phyloP scores from a whole-genome alignment of 2,888 invertebrate genomes.

The Hecatera dysodea region DNA sequence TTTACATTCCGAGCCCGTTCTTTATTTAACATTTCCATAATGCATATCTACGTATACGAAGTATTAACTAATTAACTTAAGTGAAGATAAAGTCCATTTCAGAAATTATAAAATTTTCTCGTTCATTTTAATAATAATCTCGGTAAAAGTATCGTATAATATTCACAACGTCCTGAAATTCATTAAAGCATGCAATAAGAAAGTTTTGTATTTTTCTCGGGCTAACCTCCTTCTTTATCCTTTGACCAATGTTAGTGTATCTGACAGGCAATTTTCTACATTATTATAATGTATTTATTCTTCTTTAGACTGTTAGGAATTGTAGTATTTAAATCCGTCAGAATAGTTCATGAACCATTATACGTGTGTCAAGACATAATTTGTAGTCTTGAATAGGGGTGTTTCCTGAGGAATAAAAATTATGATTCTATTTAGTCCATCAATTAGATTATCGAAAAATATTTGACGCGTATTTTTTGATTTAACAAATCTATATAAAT shows the following conservation, averaged over 20 bases:
- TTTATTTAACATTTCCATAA: slow-evolving; percentile 5
- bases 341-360: not conserved
- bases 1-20: not conserved
- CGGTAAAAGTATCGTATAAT: slow-evolving; percentile 56
- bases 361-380: not conserved
- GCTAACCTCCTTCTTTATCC: slow-evolving; percentile 75
- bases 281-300: slow-evolving; percentile 76
- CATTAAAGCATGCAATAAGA: slow-evolving; percentile 64
- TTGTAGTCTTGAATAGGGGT: not conserved
- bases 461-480: too few species aligned
- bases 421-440: too few species aligned
- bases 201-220: slow-evolving; percentile 64
- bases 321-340: slow-evolving; percentile 19
- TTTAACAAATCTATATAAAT: too few species aligned
- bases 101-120: slow-evolving; percentile 6
- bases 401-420: too few species aligned
- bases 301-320: slow-evolving; percentile 45
- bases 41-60: not conserved
- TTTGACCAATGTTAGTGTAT: slow-evolving; percentile 81
- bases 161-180: slow-evolving; percentile 65
- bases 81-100: slow-evolving; percentile 36
- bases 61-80: slow-evolving; percentile 28
- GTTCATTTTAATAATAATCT: slow-evolving; percentile 34
- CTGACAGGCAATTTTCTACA: slow-evolving; percentile 87
- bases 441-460: too few species aligned